Percentiles rank a stretch among this genome's conserved stretches.
phyloP scores from a whole-genome alignment of 2,888 invertebrate species.

The Thymelicus lineola region DNA sequence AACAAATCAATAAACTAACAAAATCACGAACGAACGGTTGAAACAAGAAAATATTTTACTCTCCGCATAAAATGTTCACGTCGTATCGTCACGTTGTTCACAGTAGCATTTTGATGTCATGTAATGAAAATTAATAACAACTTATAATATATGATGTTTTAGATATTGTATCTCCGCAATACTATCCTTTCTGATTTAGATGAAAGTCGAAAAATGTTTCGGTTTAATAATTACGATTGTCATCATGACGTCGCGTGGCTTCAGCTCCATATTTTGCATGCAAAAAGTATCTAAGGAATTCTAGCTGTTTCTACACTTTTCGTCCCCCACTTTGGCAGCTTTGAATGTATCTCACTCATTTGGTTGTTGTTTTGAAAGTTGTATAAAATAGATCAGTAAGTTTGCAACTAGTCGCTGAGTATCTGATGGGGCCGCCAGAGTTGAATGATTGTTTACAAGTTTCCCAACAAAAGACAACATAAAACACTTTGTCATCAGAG shows the following conservation, averaged over 20 bases:
- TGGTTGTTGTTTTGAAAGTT: too few species aligned
- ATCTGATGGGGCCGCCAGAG: background rate
- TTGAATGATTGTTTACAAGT: slow-evolving; percentile 1
- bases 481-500: slow-evolving; percentile 24
- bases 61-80: too few species aligned
- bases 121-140: background rate
- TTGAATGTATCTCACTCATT: too few species aligned
- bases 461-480: slow-evolving; percentile 10
- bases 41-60: background rate
- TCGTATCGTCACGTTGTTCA: background rate
- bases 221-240: background rate
- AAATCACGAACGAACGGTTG: background rate
- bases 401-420: too few species aligned
- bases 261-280: background rate
- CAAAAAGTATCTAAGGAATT: too few species aligned
- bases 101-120: background rate
- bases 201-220: background rate
- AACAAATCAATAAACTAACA: background rate
- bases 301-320: too few species aligned
- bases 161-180: background rate
- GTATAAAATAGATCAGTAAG: too few species aligned
- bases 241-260: background rate
- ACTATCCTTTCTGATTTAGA: background rate
- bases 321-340: too few species aligned
- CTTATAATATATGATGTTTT: background rate